A percentile compares a stretch with the other conserved stretches of the same genome.
Evolutionary conservation across 2,113 vertebrate species (phyloP).

Genomic region (Proteles cristata): DNA sequence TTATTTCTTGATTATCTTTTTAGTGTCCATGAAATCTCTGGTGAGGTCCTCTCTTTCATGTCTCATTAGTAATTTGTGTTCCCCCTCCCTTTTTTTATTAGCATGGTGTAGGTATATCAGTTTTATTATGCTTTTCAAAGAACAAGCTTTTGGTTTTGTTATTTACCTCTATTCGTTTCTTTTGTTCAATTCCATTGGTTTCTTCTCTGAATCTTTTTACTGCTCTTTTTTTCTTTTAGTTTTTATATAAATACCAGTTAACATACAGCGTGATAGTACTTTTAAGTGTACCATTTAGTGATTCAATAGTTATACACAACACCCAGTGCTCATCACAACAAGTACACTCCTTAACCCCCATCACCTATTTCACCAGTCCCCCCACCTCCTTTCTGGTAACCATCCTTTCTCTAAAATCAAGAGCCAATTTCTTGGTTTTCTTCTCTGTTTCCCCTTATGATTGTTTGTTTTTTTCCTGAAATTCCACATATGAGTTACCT

Average conservation of each 20-base stretch:
- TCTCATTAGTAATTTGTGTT: neutral
- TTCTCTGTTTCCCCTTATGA: neutral
- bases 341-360: neutral
- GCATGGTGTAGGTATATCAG: neutral
- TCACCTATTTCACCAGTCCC: neutral
- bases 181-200: neutral
- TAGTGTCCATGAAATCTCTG: neutral
- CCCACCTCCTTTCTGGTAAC: neutral
- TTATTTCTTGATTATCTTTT: neutral
- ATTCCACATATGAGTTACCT: neutral
- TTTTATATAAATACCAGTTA: neutral
- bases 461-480: neutral
- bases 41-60: neutral
- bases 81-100: neutral
- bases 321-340: neutral
- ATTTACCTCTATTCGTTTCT: neutral
- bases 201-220: neutral
- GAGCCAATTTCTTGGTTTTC: neutral
- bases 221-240: neutral
- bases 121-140: neutral
- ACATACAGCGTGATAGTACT: neutral
- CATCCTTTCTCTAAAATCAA: neutral
- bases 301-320: neutral
- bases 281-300: neutral
- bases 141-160: neutral